Evolutionary conservation across 2,113 vertebrate genomes (phyloP), one percentile per base, ranked within the genome.

Genomic region (Triplophysa rosa): DNA sequence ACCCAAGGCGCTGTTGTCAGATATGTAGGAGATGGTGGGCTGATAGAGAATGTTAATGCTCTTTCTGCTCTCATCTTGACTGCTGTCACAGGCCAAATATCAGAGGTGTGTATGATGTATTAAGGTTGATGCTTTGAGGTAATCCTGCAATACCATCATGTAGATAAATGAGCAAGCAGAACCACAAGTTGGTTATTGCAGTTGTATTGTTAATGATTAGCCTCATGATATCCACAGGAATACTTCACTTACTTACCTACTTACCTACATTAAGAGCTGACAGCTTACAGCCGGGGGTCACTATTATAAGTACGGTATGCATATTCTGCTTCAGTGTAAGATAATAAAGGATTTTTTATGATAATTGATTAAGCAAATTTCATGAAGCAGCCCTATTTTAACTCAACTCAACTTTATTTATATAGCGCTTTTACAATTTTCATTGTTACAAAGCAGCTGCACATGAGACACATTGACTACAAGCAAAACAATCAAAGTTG

Each of bases 101-200:
- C 79, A 80, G 23, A 74, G 70, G 49, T 21, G 37, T 59, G 42
- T 49, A 33, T 24, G 68, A 73, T 64, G 21, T 77, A 37, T 80
- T n/a, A 45, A 14, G 11, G 23, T 42, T n/a, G 37, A 73, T 47
- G 68, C 24, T 65, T 37, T 58, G 10, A 80, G 45, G 61, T 65
- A 65, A 65, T 77, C 52, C 23, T 33, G 24, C 73, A 65, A 54
- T 49, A 37, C 19, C 29, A 23, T 74, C 71, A 63, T 74, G 21
- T 49, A 47, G 40, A 47, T 37, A 58, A 37, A 37, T n/a, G 54
- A 58, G 26, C 26, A 21, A 37, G 12, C 26, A 71, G 17, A 21
- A 37, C 26, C 19, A 71, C 68, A 71, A 2, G 52, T 37, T 8
- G 7, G 26, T n/a, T 24, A 49, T n/a, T n/a, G 16, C 19, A 69